Conservation (phyloP, 2,113 vertebrate genomes). For the Pelecanoides urinatrix region DNA sequence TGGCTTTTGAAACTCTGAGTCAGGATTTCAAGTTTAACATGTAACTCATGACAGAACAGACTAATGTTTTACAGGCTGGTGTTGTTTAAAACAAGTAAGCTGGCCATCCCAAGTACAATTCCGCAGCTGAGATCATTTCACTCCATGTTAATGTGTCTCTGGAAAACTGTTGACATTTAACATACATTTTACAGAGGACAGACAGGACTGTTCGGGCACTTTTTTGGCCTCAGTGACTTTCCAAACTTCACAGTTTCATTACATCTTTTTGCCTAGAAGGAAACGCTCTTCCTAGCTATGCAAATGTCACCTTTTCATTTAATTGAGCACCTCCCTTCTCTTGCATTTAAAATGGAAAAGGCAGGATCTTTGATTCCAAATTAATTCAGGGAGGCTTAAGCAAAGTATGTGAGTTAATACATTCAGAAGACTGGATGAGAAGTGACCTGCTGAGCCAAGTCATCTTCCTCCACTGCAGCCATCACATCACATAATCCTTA, state of each 20-base stretch:
- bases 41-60: background rate
- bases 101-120: background rate
- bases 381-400: background rate
- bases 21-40: background rate
- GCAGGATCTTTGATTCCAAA: background rate
- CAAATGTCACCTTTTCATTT: background rate
- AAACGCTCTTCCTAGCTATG: background rate
- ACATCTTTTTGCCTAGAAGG: background rate
- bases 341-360: background rate
- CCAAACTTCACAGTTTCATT: background rate
- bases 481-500: slow-evolving; percentile 12
- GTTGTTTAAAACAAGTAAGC: background rate
- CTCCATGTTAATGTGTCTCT: fast-evolving
- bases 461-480: background rate
- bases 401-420: background rate
- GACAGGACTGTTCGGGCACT: background rate
- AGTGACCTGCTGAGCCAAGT: background rate
- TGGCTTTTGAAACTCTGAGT: background rate
- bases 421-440: background rate
- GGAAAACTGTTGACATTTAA: background rate
- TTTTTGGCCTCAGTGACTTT: background rate
- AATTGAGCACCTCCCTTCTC: background rate
- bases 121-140: background rate
- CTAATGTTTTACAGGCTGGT: background rate
- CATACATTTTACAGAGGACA: background rate